Percentiles rank a stretch among this genome's conserved stretches.
phyloP scores from a whole-genome alignment of 2,797 vertebrate genomes.

The Potorous gilbertii region DNA sequence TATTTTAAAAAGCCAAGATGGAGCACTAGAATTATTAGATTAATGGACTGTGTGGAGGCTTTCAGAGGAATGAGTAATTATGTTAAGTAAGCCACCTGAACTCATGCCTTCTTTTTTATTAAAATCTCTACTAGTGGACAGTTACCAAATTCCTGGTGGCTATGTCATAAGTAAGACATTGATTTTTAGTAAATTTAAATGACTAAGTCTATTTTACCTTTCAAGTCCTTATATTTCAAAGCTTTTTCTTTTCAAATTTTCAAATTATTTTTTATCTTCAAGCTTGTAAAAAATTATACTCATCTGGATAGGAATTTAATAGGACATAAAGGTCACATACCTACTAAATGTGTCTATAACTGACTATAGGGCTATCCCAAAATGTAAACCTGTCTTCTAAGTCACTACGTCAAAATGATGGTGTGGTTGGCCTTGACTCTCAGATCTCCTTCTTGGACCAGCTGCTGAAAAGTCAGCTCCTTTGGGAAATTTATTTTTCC shows the following conservation, averaged over 20 bases:
- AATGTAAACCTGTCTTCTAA: not conserved
- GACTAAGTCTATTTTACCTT: not conserved
- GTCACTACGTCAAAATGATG: not conserved
- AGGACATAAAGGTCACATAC: not conserved
- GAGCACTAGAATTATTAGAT: conserved; percentile 54
- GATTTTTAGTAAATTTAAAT: conserved; percentile 44
- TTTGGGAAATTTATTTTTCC: not conserved
- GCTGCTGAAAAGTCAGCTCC: not conserved
- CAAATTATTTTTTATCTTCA: not conserved
- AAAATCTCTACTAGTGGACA: not conserved
- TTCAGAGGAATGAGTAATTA: conserved; percentile 55
- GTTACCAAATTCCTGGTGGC: not conserved
- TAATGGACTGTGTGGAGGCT: conserved; percentile 62
- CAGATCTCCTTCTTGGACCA: not conserved
- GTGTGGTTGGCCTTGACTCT: not conserved
- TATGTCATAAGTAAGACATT: conserved; percentile 35
- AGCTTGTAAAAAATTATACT: not conserved
- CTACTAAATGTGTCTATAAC: not conserved
- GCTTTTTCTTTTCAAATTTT: not conserved
- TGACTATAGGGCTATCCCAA: not conserved
- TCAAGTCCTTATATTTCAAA: not conserved
- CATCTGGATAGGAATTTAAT: not conserved
- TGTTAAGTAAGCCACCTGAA: conserved; percentile 65
- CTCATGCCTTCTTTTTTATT: not conserved
- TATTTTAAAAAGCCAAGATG: conserved; percentile 61